Percentiles rank a stretch among this genome's conserved stretches.
These are phyloP conservation scores for Heterodera schachtii DNA, from an alignment of 1,140 invertebrate genomes.

Conservation along the genomic window DNA sequence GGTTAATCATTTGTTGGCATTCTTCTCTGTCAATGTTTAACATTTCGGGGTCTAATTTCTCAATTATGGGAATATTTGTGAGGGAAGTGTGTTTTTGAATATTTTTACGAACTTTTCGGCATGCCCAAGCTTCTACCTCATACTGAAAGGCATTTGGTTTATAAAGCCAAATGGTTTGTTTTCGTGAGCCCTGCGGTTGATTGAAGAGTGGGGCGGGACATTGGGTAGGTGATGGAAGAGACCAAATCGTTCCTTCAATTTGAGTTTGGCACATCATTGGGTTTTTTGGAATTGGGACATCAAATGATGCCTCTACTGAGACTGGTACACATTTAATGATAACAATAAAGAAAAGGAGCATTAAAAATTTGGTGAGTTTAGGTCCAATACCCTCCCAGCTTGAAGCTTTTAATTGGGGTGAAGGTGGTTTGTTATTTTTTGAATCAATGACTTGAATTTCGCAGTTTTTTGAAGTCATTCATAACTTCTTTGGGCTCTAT, in stretches of 20 bases:
- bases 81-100: neutral
- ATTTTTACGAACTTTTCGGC: conserved; percentile 1
- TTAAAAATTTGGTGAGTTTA: neutral
- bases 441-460: no score
- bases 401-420: neutral
- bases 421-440: neutral
- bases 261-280: conserved; percentile 14
- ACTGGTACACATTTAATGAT: neutral
- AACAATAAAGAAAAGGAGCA: neutral
- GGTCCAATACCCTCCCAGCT: conserved; percentile 11
- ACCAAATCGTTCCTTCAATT: neutral
- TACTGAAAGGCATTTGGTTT: conserved; percentile 2
- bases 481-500: neutral
- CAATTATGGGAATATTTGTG: neutral
- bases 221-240: neutral
- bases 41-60: neutral
- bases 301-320: neutral
- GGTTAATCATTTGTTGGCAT: neutral
- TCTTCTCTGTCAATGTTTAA: neutral
- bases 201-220: neutral
- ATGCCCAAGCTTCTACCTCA: neutral
- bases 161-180: neutral
- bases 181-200: neutral
- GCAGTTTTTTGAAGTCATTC: no score
- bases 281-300: neutral